A percentile compares a stretch with the other conserved stretches of the same genome.
phyloP scores from a whole-genome alignment of 2,797 vertebrate genomes.

The Darevskia nairensis region DNA sequence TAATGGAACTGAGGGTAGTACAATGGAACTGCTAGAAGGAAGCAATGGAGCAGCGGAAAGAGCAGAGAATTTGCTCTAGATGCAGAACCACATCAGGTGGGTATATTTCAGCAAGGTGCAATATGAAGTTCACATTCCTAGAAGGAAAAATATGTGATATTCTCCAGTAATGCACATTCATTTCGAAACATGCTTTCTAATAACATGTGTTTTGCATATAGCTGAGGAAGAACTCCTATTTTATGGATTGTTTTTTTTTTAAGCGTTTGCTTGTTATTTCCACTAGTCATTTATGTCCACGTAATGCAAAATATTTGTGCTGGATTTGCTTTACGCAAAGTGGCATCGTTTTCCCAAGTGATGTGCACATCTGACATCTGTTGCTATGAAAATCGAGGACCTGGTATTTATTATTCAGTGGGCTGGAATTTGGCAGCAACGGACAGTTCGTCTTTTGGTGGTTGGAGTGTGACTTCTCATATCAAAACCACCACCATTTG shows the following conservation, averaged over 20 bases:
- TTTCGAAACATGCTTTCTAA: not conserved
- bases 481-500: not conserved
- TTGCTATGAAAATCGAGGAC: conserved; percentile 56
- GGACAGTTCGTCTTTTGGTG: not conserved
- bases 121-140: not conserved
- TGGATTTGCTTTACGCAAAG: conserved; percentile 52
- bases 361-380: conserved; percentile 47
- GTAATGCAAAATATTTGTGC: conserved; percentile 36
- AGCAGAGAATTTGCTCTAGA: not conserved
- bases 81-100: not conserved
- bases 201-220: conserved; percentile 31
- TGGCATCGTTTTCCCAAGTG: conserved; percentile 36
- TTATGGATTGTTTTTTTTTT: conserved; percentile 21
- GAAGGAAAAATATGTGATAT: not conserved
- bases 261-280: not conserved
- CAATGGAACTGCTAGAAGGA: no score
- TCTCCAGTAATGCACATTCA: not conserved
- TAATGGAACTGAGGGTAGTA: no score
- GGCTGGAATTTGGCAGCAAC: not conserved
- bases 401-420: conserved; percentile 48
- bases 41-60: no score
- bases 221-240: conserved; percentile 35
- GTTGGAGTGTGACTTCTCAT: not conserved
- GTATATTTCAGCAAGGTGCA: not conserved
- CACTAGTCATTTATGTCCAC: conserved; percentile 40